phyloP scores from a whole-genome alignment of 23 tunicate genomes.

The Ciona savignyi region DNA sequence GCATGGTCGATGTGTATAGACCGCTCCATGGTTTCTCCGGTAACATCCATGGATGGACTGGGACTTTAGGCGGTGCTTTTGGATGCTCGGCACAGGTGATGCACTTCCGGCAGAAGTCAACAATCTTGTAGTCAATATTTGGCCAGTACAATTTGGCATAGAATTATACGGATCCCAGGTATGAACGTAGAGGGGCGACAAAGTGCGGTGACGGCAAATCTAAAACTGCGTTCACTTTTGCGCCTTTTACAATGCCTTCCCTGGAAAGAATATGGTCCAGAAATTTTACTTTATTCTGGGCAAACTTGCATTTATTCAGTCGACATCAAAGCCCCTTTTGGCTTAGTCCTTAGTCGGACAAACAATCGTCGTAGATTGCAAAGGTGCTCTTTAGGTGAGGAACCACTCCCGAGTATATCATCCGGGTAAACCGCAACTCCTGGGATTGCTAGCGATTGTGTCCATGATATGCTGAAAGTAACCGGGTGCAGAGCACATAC shows the following conservation, averaged over 20 bases:
- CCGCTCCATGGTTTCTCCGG: slow-evolving; percentile 39
- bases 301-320: neutral
- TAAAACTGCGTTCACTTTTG: neutral
- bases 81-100: slow-evolving; percentile 14
- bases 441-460: slow-evolving; percentile 4
- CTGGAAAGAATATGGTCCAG: slow-evolving; percentile 1
- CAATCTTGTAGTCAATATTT: slow-evolving; percentile 8
- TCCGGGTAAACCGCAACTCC: slow-evolving; percentile 30
- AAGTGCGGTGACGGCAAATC: neutral
- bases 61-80: slow-evolving; percentile 7
- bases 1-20: no score
- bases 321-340: slow-evolving; percentile 1
- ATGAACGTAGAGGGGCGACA: neutral
- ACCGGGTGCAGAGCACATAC: slow-evolving; percentile 18
- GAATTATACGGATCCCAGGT: neutral
- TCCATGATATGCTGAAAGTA: neutral
- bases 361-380: neutral
- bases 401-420: slow-evolving; percentile 28
- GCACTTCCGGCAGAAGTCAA: slow-evolving; percentile 1
- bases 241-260: slow-evolving; percentile 3
- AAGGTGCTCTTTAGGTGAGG: neutral
- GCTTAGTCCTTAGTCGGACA: neutral
- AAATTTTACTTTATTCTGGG: neutral
- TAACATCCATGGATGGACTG: slow-evolving; percentile 20
- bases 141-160: slow-evolving; percentile 23